phyloP scores from a whole-genome alignment of 2,113 vertebrate genomes.

The Galemys pyrenaicus region DNA sequence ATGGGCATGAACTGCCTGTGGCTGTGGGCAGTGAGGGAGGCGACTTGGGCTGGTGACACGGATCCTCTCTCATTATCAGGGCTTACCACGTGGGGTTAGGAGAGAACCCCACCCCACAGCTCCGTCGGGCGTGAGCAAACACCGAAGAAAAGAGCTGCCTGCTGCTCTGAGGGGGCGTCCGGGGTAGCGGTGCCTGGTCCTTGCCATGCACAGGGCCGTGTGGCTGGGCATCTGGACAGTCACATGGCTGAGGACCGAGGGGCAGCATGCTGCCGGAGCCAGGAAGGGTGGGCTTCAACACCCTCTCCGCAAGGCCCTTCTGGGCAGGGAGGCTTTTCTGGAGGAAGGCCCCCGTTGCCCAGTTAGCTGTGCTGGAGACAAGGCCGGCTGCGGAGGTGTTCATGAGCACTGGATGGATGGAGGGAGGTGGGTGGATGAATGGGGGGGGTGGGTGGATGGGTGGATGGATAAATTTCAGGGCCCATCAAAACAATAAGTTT shows the following conservation, averaged over 20 bases:
- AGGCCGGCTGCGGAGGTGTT: background rate
- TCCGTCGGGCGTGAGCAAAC: background rate
- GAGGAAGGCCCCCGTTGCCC: background rate
- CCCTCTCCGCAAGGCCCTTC: background rate
- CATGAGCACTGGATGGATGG: background rate
- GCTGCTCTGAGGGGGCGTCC: background rate
- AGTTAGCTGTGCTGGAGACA: background rate
- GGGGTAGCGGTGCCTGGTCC: background rate
- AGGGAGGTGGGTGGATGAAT: background rate
- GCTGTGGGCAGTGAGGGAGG: background rate
- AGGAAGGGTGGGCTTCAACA: background rate
- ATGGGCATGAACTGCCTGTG: background rate
- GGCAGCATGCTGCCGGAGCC: accelerated
- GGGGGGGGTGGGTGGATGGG: too few species aligned
- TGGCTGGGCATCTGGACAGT: accelerated
- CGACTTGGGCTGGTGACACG: background rate
- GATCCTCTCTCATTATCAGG: background rate
- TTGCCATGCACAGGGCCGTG: background rate
- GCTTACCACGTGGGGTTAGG: too few species aligned
- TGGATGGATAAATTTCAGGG: too few species aligned
- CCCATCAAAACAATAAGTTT: background rate
- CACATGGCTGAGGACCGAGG: accelerated
- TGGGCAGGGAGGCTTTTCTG: too few species aligned
- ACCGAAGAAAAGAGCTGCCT: background rate
- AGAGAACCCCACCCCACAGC: too few species aligned